Base-by-base conservation (phyloP, 2,888 invertebrate species). In the Paralinhomoeus sp. region DNA sequence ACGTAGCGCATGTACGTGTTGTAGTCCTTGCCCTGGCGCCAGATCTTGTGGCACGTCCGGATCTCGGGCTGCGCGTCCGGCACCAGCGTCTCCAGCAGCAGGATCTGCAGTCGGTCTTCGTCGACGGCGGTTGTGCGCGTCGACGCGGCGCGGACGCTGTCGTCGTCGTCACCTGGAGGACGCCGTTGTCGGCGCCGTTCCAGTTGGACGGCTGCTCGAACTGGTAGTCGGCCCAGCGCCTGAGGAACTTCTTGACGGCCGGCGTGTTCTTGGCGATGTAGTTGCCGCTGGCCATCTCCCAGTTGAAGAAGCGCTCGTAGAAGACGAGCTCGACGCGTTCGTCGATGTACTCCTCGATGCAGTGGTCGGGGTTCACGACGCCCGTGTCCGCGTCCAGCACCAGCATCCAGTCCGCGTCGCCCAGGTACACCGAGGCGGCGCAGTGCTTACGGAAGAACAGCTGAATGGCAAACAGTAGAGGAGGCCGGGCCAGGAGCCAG, bases 261-360 rank as follows among this genome's bases (percentile, higher is more conserved):
- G 47, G 42, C 1, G 50, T 50, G 41, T 54, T 54, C 27, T 45
- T 44, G 20, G 53, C 58, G 47, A 59, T 43, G 49, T 59, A 59
- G 48, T 59, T 59, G 40, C 58, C 58, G 31, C 52, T 51, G 9
- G 57, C 57, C 33, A 59, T 54, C 49, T 59, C 59, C 56, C 56
- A 59, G 45, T 59, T 59, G 51, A 57, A 59, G 47, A 56, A 57
- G 9, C 59, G 49, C 46, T 59, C 58, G 44, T 59, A 59, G 50
- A 59, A 57, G 37, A 59, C 45, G 22, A 59, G 43, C 47, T 57
- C 53, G 37, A 56, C 56, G 2, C 57, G 51, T 31, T 49, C 48
- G 44, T 59, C 59, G 44, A 59, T 59, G 54, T 55, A 59, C 45
- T 59, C 58, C 44, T 52, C 49, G 2, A 52, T 3, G 21, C 37